Evolutionary conservation across 2,113 vertebrate species (phyloP), one percentile per base, ranked within the genome.

Genomic region (Lonchura striata): DNA sequence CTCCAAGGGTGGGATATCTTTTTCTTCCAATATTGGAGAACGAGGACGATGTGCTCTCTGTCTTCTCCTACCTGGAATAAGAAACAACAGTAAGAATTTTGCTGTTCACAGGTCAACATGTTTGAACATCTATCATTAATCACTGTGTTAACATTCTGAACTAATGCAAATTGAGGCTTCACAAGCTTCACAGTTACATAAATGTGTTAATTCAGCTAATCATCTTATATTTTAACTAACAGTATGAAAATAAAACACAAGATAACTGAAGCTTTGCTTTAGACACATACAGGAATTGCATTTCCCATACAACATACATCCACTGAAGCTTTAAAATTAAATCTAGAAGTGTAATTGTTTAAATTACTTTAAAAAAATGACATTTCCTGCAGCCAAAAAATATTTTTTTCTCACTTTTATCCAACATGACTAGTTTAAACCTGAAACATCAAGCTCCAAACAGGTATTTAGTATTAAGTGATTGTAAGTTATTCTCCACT

Each of bases 1-100:
- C 53, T 98, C 98, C 95, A 99, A 98, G 50, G 96, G 95, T 31
- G 99, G 99, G 79, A 99, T 98, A 97, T 99, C 99, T 92, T 99
- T 99, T 95, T 99, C 99, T 97, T 99, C 99, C 75, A 99, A 95
- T 91, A 99, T 98, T 27, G 99, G 99, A 92, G 99, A 99, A 83
- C 99, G 99, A 82, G 99, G 98, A 60, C 99, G 98, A 78, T 99
- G 98, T 35, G 98, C 97, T 95, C 98, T 98, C 13, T 95, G 97
- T 97, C 98, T 98, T 97, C 98, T 98, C 96, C 98, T 99, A 92
- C 99, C 99, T 98, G 83, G 47, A 97, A 98, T 77, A 22, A 93
- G 81, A 97, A 74, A 88, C 44, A 80, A 53, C 64, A 59, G 17
- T 92, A 46, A 94, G 83, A 71, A 71, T 74, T 59, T 60, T 77